A percentile compares a stretch with the other conserved stretches of the same genome.
Evolutionary conservation across 92 coral and sea anemone genomes (phyloP).

Genomic region (Paramuricea clavata): DNA sequence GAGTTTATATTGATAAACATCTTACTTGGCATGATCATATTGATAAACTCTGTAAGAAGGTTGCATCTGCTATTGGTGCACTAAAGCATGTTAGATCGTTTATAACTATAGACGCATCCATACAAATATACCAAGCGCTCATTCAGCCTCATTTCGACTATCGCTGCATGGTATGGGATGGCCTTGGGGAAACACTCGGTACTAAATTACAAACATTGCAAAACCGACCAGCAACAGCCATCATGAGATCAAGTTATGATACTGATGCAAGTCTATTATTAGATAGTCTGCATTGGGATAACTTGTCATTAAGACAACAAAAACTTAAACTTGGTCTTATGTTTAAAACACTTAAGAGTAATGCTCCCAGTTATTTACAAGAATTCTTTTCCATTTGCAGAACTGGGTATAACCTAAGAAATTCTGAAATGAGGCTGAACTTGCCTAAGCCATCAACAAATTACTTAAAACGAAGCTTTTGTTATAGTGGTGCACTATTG

Average conservation of each 20-base stretch:
- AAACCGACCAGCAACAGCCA: constrained; percentile 28
- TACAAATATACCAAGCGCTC: background rate
- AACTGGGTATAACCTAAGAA: background rate
- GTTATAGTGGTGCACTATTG: constrained; percentile 25
- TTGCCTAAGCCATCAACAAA: background rate
- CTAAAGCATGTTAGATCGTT: constrained; percentile 29
- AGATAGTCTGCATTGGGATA: constrained; percentile 7
- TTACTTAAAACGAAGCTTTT: constrained; percentile 25
- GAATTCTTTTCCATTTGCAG: background rate
- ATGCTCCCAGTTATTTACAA: background rate
- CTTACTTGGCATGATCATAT: constrained; percentile 9
- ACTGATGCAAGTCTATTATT: background rate
- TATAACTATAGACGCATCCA: background rate
- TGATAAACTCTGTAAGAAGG: constrained; percentile 16
- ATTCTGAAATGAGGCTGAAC: background rate
- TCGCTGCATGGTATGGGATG: background rate
- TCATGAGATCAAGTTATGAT: constrained; percentile 7
- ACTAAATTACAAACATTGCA: constrained; percentile 41
- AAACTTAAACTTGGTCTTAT: background rate
- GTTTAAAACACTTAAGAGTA: background rate
- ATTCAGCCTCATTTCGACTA: constrained; percentile 50
- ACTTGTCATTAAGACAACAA: background rate
- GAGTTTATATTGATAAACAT: background rate
- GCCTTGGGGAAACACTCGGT: background rate
- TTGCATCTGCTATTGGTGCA: constrained; percentile 40